Evolutionary conservation across 2,888 invertebrate species (phyloP), one percentile per base, ranked within the genome.

Genomic region (Oasisia sp.): DNA sequence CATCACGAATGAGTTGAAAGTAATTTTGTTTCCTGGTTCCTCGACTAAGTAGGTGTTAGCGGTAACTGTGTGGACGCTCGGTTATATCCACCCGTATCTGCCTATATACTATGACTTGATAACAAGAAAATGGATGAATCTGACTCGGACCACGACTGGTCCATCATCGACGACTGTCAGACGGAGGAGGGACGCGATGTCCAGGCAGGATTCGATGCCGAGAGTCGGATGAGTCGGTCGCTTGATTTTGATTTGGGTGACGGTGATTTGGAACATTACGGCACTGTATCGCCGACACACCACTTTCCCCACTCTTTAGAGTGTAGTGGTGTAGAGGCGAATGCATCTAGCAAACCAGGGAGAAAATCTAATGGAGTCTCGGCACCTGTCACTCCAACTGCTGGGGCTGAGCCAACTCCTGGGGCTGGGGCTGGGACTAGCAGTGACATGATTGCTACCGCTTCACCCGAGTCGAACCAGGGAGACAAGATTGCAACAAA

Each of bases 401-500:
- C 50, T 7, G 50, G 9, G 12, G 12, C 50, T 7, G 50, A 14
- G 12, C 50, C 50, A 50, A 50, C 12, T 50, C 50, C 50, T 50
- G 50, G 50, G 50, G 50, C 50, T 50, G 1, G 5, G 50, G 12
- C 50, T 50, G 50, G 50, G 8, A 38, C 38, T 38, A 27, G 74
- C 74, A 74, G 7, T 27, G n/a, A 74, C 74, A 27, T 27, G 74
- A 74, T 74, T 74, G 74, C 19, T 27, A 74, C n/a, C 27, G 74
- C 74, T 74, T 19, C 74, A 74, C 74, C 74, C 74, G 91, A 92
- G 32, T n/a, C 89, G 45, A 93, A 93, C 45, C 93, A 95, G 91
- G 94, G 94, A 97, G 95, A 98, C 97, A 97, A 95, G 94, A 97
- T 98, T 94, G 98, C 98, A 96, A 98, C 98, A 45, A 97, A 98